A percentile compares a stretch with the other conserved stretches of the same genome.
phyloP scores from a whole-genome alignment of 1,140 invertebrate genomes.

The Caenorhabditis remanei region DNA sequence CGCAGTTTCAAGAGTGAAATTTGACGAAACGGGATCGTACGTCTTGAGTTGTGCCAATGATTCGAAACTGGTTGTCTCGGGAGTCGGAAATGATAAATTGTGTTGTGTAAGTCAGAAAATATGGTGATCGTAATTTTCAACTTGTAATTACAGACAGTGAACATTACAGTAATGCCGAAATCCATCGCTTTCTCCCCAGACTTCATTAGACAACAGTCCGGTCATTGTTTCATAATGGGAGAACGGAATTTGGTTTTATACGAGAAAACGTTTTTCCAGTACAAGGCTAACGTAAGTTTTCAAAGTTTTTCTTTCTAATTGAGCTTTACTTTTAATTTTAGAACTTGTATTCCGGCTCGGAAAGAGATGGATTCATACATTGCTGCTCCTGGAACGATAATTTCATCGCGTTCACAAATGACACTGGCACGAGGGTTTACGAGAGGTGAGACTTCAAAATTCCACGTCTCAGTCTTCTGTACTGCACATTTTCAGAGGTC shows the following conservation, averaged over 20 bases:
- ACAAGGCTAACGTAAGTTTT: conserved; percentile 43
- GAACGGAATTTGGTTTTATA: conserved; percentile 68
- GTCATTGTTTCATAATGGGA: conserved; percentile 71
- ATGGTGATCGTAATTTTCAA: not conserved
- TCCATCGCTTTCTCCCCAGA: conserved; percentile 69
- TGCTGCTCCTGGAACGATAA: conserved; percentile 69
- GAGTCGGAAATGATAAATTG: conserved; percentile 68
- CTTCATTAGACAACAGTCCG: conserved; percentile 66
- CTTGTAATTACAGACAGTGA: conserved; percentile 50
- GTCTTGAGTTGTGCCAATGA: conserved; percentile 80
- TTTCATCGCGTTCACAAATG: conserved; percentile 75
- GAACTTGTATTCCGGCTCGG: conserved; percentile 70
- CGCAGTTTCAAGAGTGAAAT: conserved; percentile 80
- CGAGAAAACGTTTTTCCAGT: conserved; percentile 69
- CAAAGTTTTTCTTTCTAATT: not conserved
- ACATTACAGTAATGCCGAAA: conserved; percentile 65
- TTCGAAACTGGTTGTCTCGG: conserved; percentile 77
- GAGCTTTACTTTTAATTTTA: conserved; percentile 47
- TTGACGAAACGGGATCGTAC: conserved; percentile 80
- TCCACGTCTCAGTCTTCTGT: too few species aligned
- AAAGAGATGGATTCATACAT: conserved; percentile 71
- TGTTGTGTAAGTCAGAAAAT: conserved; percentile 11
- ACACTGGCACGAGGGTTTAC: conserved; percentile 75
- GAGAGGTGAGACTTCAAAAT: conserved; percentile 64
- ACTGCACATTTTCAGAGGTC: conserved; percentile 60